Conservation (phyloP, 2,797 vertebrate species). For the Sibirionetta formosa region DNA sequence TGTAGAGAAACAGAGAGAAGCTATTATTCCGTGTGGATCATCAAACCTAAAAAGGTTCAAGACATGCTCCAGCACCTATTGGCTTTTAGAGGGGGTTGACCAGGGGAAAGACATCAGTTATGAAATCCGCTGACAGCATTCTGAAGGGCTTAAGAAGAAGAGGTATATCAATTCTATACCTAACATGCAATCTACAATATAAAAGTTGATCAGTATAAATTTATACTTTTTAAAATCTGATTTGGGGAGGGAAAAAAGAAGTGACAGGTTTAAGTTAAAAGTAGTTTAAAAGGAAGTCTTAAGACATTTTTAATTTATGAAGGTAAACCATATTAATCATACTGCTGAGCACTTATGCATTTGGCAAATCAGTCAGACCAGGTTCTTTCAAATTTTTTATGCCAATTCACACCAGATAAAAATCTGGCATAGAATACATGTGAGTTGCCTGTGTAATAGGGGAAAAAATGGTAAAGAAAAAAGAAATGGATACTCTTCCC, state of each 20-base stretch:
- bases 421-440: background rate
- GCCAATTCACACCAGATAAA: background rate
- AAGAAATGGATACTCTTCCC: background rate
- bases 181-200: background rate
- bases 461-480: background rate
- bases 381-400: background rate
- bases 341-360: background rate
- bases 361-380: background rate
- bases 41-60: background rate
- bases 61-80: background rate
- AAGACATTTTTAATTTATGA: background rate
- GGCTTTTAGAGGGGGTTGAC: background rate
- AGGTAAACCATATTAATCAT: background rate
- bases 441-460: background rate
- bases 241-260: background rate
- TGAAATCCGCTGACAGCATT: background rate
- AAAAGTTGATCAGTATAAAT: background rate
- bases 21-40: constrained; percentile 33
- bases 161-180: background rate
- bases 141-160: background rate
- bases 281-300: constrained; percentile 22
- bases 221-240: constrained; percentile 34
- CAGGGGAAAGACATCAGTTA: background rate
- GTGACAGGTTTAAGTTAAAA: constrained; percentile 46
- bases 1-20: constrained; percentile 70